Evolutionary conservation across 2,797 vertebrate species (phyloP).

Genomic region (Oreortyx pictus): DNA sequence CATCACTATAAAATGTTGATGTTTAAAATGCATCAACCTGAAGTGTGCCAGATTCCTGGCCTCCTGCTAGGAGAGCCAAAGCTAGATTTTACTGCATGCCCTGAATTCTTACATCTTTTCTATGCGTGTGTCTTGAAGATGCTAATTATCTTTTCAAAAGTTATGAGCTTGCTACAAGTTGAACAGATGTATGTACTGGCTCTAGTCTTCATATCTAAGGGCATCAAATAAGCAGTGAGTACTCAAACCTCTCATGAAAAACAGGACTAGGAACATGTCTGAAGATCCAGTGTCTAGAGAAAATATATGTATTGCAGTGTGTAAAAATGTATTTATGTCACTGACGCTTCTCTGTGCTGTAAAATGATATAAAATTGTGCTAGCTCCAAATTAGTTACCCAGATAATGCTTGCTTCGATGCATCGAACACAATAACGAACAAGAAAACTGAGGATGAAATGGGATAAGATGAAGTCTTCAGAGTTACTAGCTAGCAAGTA

Average conservation of each 20-base stretch:
- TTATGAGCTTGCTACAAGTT: background rate
- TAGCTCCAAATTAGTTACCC: background rate
- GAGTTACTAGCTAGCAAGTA: background rate
- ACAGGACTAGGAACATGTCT: background rate
- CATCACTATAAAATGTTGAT: background rate
- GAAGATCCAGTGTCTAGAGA: background rate
- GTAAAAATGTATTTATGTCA: background rate
- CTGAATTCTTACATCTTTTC: background rate
- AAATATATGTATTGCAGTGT: background rate
- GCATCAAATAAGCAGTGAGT: background rate
- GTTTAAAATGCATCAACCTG: background rate
- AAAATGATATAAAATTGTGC: background rate
- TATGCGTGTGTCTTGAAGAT: background rate
- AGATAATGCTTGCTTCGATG: background rate
- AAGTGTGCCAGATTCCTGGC: background rate
- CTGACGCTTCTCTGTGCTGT: background rate
- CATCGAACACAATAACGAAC: background rate
- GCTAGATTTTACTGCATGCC: background rate
- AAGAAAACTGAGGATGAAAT: background rate
- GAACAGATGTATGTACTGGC: background rate
- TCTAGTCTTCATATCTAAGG: background rate
- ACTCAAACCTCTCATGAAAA: background rate
- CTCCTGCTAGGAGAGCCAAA: background rate
- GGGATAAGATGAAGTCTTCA: background rate
- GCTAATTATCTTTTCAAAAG: background rate